Evolutionary conservation across 2,888 invertebrate genomes (phyloP).

Genomic region (Agapostemon virescens): DNA sequence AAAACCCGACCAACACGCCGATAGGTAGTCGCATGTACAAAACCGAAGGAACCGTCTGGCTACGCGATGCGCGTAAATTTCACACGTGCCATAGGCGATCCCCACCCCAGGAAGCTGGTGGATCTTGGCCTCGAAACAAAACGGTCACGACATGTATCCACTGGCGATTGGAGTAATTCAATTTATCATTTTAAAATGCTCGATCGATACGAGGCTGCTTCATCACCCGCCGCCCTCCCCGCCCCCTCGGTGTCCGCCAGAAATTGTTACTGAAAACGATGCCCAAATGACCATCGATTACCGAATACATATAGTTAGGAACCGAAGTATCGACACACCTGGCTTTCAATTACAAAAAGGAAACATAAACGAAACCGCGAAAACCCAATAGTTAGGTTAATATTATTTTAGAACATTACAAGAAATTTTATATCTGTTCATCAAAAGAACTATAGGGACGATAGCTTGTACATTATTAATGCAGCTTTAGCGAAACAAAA

Average conservation of each 20-base stretch:
- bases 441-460: background rate
- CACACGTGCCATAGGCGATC: constrained; percentile 66
- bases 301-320: constrained; percentile 23
- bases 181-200: constrained; percentile 40
- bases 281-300: constrained; percentile 5
- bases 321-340: no score
- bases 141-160: constrained; percentile 50
- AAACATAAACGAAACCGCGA: background rate
- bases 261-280: constrained; percentile 2
- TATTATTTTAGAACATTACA: background rate
- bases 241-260: background rate
- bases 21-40: constrained; percentile 20
- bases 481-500: background rate
- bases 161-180: constrained; percentile 46
- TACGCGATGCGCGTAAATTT: constrained; percentile 66
- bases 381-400: background rate
- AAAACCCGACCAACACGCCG: constrained; percentile 3
- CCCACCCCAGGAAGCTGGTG: constrained; percentile 52
- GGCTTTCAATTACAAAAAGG: background rate
- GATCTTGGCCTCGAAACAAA: constrained; percentile 69
- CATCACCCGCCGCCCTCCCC: background rate
- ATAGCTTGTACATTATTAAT: background rate
- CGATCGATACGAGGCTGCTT: constrained; percentile 9
- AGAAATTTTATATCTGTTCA: background rate
- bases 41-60: constrained; percentile 55